Evolutionary conservation across 1,140 invertebrate genomes (phyloP).

Genomic region (Pseudoatta argentina): DNA sequence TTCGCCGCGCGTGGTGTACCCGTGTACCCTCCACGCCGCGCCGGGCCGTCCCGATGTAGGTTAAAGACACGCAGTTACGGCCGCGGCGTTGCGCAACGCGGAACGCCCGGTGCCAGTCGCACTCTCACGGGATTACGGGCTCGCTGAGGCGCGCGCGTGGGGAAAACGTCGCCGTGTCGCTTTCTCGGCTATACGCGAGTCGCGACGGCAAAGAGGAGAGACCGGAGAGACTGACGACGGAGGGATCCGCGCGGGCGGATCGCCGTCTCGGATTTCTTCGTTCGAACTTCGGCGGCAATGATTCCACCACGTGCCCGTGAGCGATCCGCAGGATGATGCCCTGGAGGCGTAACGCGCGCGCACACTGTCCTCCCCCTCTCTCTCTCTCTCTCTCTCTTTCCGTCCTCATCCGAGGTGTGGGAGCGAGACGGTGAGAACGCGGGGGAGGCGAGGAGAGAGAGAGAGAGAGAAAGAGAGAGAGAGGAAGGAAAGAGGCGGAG

Average conservation of each 20-base stretch:
- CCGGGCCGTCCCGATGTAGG: conserved; percentile 58
- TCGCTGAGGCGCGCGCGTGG: background rate
- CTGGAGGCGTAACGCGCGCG: background rate
- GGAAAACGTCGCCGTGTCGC: conserved; percentile 18
- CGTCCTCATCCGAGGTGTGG: background rate
- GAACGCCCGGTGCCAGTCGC: conserved; percentile 21
- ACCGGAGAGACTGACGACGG: background rate
- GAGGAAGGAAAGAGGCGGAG: conserved; percentile 31
- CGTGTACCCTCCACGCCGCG: too few relatives aligned
- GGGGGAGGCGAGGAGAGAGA: background rate
- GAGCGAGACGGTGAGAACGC: background rate
- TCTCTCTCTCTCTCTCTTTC: background rate
- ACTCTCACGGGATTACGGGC: conserved; percentile 3
- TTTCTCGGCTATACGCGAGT: background rate
- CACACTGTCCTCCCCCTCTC: background rate
- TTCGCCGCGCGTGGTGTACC: conserved; percentile 36
- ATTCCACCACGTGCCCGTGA: conserved; percentile 46
- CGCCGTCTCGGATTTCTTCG: conserved; percentile 8
- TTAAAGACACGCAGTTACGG: conserved; percentile 72
- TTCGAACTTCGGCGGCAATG: background rate
- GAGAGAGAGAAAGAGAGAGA: background rate
- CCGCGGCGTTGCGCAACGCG: conserved; percentile 67
- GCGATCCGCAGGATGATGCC: conserved; percentile 39
- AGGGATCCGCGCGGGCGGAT: background rate
- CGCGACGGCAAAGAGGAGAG: background rate